These are phyloP conservation scores for Athene noctua DNA, from an alignment of 2,113 vertebrate species.

Conservation along the genomic window DNA sequence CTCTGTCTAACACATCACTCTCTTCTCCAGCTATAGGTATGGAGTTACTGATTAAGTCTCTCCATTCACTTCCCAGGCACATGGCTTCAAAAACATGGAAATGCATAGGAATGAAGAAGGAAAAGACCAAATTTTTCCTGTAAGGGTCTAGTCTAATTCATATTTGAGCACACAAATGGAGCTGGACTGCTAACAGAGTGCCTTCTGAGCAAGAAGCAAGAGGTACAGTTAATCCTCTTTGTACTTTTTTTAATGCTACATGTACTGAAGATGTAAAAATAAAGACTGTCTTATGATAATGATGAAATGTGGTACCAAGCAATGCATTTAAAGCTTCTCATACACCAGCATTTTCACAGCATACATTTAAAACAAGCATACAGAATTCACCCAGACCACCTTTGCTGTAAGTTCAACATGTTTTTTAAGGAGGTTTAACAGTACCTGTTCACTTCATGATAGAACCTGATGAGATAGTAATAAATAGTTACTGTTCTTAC, in stretches of 20 bases:
- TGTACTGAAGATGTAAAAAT: slow-evolving; percentile 24
- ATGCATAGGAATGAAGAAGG: not conserved
- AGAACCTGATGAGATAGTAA: not conserved
- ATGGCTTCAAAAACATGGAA: not conserved
- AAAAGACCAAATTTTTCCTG: not conserved
- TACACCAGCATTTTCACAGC: slow-evolving; percentile 37
- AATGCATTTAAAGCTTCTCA: slow-evolving; percentile 49
- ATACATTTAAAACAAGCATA: slow-evolving; percentile 29
- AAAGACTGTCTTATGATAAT: slow-evolving; percentile 7
- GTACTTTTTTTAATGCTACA: not conserved
- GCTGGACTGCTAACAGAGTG: not conserved
- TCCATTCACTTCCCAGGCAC: not conserved
- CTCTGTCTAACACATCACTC: not conserved
- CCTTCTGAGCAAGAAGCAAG: not conserved
- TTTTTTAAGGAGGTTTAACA: not conserved
- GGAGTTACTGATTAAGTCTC: not conserved
- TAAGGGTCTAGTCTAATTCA: not conserved
- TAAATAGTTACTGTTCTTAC: slow-evolving; percentile 74
- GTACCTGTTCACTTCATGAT: not conserved
- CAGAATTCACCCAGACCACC: not conserved
- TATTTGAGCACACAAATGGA: not conserved
- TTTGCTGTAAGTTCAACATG: not conserved
- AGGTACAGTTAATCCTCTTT: not conserved
- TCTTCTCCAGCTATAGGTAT: not conserved
- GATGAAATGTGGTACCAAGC: slow-evolving; percentile 35